phyloP scores from a whole-genome alignment of 2,797 vertebrate genomes.

The Sebastes nivosus region DNA sequence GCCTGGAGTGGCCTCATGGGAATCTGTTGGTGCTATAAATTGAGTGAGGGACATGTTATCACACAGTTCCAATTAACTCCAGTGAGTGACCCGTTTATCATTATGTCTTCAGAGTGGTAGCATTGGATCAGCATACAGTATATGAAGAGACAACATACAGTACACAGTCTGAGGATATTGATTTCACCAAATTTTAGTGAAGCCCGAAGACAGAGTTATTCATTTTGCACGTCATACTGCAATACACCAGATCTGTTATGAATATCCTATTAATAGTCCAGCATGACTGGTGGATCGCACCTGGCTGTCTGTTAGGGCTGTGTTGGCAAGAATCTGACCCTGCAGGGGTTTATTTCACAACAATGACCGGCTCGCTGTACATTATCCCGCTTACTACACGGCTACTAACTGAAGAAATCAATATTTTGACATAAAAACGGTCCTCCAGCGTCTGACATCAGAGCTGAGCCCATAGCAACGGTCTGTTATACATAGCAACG shows the following conservation, averaged over 20 bases:
- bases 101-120: not conserved
- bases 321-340: too few relatives aligned
- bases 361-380: too few relatives aligned
- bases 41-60: constrained; percentile 13
- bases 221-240: not conserved
- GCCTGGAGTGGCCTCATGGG: not conserved
- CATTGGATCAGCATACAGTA: not conserved
- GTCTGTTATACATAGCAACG: too few relatives aligned
- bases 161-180: not conserved
- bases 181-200: not conserved
- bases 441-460: too few relatives aligned
- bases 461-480: too few relatives aligned
- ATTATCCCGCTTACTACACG: too few relatives aligned
- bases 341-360: too few relatives aligned
- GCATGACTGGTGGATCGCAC: not conserved
- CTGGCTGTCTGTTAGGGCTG: too few relatives aligned
- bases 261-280: not conserved
- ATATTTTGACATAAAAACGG: too few relatives aligned
- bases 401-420: too few relatives aligned
- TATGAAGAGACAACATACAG: not conserved
- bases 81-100: constrained; percentile 29
- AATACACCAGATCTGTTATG: not conserved
- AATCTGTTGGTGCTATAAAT: constrained; percentile 27
- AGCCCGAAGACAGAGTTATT: not conserved
- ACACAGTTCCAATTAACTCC: constrained; percentile 29